Evolutionary conservation across 2,888 invertebrate species (phyloP), one percentile per base, ranked within the genome.

Genomic region (Acanthoscelides obtectus): DNA sequence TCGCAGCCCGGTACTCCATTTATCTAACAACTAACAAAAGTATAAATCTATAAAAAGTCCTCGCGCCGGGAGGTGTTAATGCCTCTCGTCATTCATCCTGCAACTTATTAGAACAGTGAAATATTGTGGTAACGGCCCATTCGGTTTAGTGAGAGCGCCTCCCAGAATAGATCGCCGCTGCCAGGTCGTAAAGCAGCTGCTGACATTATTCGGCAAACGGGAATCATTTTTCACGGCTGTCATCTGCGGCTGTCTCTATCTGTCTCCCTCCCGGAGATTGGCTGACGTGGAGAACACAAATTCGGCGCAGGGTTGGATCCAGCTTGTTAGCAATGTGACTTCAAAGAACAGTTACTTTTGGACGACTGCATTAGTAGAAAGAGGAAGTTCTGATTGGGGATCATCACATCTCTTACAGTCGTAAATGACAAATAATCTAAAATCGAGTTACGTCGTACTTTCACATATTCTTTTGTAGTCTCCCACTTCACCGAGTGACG

Each of bases 81-180:
- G n/a, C n/a, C n/a, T n/a, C n/a, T n/a, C n/a, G n/a, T n/a, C n/a
- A n/a, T 12, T 3, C 25, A 25, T 45, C 45, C 12, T 45, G 3
- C 45, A 17, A 45, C 8, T 45, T 45, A 45, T 12, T 45, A 45
- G 45, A 45, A 45, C 45, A 45, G 45, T 45, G 45, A 45, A 45
- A 45, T 6, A 45, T 45, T 45, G 45, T 45, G 1, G 45, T 45
- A 17, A 45, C 45, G 45, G 45, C 45, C 45, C 45, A 45, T 45
- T 45, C 45, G 45, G 45, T 45, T 45, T 45, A 45, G 45, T 45
- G 45, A 45, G 45, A 82, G 82, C 80, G 82, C 78, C 79, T 80
- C 81, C 79, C 78, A 81, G 81, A 83, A 83, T 83, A 83, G 83
- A 82, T 82, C 81, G 79, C 77, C 79, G 45, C 45, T 71, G 3